These are phyloP conservation scores for Mercenaria mercenaria DNA, from an alignment of 1,140 invertebrate genomes.

Conservation along the genomic window DNA sequence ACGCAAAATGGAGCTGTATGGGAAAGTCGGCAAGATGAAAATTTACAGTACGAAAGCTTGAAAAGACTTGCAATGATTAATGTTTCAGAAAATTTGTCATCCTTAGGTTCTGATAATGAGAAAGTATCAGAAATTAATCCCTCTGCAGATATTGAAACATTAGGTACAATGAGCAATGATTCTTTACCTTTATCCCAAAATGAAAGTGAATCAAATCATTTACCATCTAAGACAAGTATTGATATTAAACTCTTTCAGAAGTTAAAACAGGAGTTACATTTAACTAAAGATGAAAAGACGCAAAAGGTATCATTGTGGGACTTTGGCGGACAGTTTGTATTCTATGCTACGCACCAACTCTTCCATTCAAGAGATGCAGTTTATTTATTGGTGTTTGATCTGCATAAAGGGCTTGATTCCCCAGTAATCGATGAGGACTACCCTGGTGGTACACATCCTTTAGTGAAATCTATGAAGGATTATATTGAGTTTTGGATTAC, in stretches of 20 bases:
- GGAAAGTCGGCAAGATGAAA: no score
- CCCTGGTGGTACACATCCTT: background rate
- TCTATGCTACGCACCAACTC: background rate
- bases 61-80: no score
- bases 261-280: background rate
- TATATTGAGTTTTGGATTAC: constrained; percentile 1
- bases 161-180: no score
- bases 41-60: no score
- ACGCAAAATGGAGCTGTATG: no score
- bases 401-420: background rate
- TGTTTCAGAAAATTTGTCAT: no score
- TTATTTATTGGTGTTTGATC: background rate
- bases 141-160: no score
- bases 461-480: background rate
- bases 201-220: no score
- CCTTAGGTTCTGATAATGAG: no score
- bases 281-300: background rate
- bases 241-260: background rate
- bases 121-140: no score
- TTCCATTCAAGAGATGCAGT: background rate
- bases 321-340: constrained; percentile 4
- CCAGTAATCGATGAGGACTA: background rate
- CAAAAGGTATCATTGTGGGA: background rate
- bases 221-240: no score
- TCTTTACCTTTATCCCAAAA: no score